Base-by-base conservation (phyloP, 2,888 invertebrate genomes). In the Aporophyla lueneburgensis region DNA sequence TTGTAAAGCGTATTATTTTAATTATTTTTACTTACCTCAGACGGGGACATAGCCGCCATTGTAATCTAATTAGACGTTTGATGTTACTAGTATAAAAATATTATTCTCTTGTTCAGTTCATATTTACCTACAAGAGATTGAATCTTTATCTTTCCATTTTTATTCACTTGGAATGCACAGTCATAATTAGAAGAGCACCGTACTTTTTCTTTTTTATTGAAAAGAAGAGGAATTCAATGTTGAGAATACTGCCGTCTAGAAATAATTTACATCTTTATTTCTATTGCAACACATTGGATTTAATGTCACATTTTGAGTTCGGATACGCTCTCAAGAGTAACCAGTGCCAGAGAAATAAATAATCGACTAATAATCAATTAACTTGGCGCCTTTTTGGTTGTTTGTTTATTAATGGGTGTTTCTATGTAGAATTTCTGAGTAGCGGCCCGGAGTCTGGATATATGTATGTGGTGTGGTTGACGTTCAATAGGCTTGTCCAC, bases 11-110 rank as follows among this genome's bases (percentile, higher is more conserved):
- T 78, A 73, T 53, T 81, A 89, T 91, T 89, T 87, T 80, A 92
- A 91, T 92, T 92, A 93, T 93, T 94, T 92, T 93, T 92, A 96
- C 97, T 96, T 95, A 98, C 98, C 97, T 98, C 97, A 93, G 98
- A 98, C 95, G 98, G 98, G 94, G 98, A 98, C 97, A 97, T 97
- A 96, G 97, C 97, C 97, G 98, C 97, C 98, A 98, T 98, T 97
- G 97, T 97, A 97, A 95, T 96, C 94, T 93, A 95, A 95, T 95
- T 93, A 93, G 94, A 93, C 93, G 91, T 94, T 91, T 93, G 88
- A 91, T 94, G 93, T 94, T 96, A 89, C 94, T 89, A 93, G 82
- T 66, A 56, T 65, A 77, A 58, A 86, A 84, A 90, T 89, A 89
- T 85, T 63, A 46, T 21, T 69, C 7, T 69, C 10, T 12, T 73